These are phyloP conservation scores for Pterocles burchelli DNA, from an alignment of 2,113 vertebrate species.

Conservation along the genomic window DNA sequence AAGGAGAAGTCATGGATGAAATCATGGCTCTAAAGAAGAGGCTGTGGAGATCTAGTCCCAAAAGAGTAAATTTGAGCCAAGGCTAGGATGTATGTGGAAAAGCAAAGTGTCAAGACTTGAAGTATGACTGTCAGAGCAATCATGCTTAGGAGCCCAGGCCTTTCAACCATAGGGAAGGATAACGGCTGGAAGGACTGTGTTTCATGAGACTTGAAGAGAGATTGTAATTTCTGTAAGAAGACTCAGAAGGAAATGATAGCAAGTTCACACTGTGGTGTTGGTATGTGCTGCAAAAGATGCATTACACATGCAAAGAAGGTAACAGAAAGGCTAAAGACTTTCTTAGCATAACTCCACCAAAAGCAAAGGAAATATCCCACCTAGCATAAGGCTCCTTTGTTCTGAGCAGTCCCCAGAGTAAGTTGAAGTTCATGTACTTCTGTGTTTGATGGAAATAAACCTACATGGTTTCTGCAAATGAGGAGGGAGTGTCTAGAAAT, in stretches of 20 bases:
- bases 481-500: conserved; percentile 44
- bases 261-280: neutral
- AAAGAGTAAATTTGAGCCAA: neutral
- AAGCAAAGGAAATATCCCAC: neutral
- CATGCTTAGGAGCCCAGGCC: neutral
- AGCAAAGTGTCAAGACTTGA: neutral
- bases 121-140: neutral
- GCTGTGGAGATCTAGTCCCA: neutral
- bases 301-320: neutral
- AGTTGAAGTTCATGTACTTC: neutral
- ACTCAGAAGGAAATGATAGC: neutral
- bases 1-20: neutral
- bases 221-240: neutral
- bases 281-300: neutral
- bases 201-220: neutral
- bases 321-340: neutral
- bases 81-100: neutral
- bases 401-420: neutral
- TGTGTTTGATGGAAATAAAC: conserved; percentile 26
- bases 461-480: neutral
- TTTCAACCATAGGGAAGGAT: neutral
- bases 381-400: neutral
- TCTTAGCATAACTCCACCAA: neutral
- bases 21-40: neutral
- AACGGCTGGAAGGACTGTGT: neutral